Evolutionary conservation across 2,797 vertebrate species (phyloP), one percentile per base, ranked within the genome.

Genomic region (Sciurus vulgaris): DNA sequence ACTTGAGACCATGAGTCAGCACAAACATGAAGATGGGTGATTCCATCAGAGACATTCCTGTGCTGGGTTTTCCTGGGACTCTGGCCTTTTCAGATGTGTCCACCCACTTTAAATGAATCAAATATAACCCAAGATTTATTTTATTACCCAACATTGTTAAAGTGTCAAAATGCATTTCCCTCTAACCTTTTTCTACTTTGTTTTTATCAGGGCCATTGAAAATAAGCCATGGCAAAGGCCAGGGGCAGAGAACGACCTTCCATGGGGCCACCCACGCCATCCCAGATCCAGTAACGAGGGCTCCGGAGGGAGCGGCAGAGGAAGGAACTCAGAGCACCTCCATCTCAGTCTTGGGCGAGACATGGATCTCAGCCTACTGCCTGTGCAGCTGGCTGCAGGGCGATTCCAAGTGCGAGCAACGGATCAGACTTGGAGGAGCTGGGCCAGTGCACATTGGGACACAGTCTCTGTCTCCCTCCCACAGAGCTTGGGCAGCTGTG

Each of bases 351-450:
- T 93, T 83, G 70, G 22, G 63, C 83, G 17, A 72, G 70, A 10
- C 35, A 22, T 4, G 3, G n/a, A 7, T 69, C 74, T 33, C 30
- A 86, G 61, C 20, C 82, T 76, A 86, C 20, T 0, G 83, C 11
- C 81, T 92, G 67, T 85, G 89, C 76, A 1, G 44, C 76, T 73
- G 86, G 30, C 63, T 95, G 89, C 89, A 89, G 73, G 41, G 49
- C 93, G 92, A 97, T 79, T 96, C 94, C 90, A 22, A 93, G 54
- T 77, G 33, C 11, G 56, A 47, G 56, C 86, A 85, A 96, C 89
- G 93, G 95, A 97, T 84, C 20, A 92, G 63, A 88, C 49, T 86
- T 82, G 44, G 38, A 93, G 91, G 84, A 54, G 49, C 3, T 83
- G 59, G 15, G 7, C 96, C 95, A 95, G 33, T 38, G 38, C 93